phyloP scores from a whole-genome alignment of 2,113 vertebrate genomes.

The Osmerus eperlanus region DNA sequence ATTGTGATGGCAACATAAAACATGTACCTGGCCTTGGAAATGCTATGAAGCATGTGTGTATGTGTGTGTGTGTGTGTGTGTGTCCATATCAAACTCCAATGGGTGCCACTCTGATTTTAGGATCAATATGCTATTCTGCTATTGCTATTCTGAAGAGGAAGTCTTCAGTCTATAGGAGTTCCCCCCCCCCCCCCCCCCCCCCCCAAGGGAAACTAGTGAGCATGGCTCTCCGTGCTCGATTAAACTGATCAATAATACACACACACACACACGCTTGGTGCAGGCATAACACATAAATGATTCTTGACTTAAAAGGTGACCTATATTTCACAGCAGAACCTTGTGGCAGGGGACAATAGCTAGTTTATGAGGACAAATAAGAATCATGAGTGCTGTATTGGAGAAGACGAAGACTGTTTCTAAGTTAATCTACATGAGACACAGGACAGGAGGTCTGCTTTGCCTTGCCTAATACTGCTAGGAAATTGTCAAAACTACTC shows the following conservation, averaged over 20 bases:
- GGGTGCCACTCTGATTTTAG: not conserved
- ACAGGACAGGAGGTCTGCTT: no score
- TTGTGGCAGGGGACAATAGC: conserved; percentile 1
- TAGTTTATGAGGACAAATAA: conserved; percentile 16
- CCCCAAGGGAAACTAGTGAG: not conserved
- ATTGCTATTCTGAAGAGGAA: conserved; percentile 2
- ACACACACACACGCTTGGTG: not conserved
- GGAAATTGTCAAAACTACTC: no score
- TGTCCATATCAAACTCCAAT: no score
- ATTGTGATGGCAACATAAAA: no score
- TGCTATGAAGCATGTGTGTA: no score
- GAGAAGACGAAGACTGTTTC: not conserved
- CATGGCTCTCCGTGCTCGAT: conserved; percentile 15
- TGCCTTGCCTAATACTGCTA: no score
- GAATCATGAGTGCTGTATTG: conserved; percentile 29
- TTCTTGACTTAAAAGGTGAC: no score
- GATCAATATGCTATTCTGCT: conserved; percentile 8
- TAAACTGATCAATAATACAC: conserved; percentile 16
- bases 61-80: no score
- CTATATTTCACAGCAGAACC: no score
- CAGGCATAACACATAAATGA: no score
- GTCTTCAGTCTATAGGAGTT: not conserved
- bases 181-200: conserved; percentile 12
- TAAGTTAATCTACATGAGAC: conserved; percentile 33
- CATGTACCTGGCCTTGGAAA: no score